Evolutionary conservation across 1,140 invertebrate species (phyloP).

Genomic region (Stratiolaelaps scimitus): DNA sequence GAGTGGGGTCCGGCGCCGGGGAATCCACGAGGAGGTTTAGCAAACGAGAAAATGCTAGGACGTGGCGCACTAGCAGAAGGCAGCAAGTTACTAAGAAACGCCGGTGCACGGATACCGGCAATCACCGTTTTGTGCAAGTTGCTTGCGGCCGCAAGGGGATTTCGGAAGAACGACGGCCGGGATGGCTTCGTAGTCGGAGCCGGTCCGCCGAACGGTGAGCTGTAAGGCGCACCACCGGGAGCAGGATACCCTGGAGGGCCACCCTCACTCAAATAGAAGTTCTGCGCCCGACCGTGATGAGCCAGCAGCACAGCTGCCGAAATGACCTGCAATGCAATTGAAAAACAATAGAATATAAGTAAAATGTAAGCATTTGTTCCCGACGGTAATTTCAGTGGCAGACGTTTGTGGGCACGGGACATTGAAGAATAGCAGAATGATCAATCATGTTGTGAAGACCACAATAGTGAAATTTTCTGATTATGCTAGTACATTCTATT

Average conservation of each 20-base stretch:
- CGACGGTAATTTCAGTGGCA: too few species aligned
- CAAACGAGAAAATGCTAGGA: slow-evolving; percentile 24
- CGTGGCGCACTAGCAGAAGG: slow-evolving; percentile 9
- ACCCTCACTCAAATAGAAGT: neutral
- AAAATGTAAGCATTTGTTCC: too few species aligned
- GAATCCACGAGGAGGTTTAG: slow-evolving; percentile 9
- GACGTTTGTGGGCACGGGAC: too few species aligned
- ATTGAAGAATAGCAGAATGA: too few species aligned
- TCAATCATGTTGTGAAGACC: too few species aligned
- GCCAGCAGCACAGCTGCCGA: slow-evolving; percentile 16
- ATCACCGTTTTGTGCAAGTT: slow-evolving; percentile 25
- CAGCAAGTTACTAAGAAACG: slow-evolving; percentile 20
- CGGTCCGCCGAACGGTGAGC: neutral
- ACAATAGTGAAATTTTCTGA: too few species aligned
- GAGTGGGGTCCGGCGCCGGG: neutral
- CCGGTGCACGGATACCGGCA: slow-evolving; percentile 20
- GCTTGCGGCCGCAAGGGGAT: slow-evolving; percentile 15
- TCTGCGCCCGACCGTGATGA: slow-evolving; percentile 7
- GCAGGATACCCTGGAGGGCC: slow-evolving; percentile 9
- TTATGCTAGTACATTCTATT: too few species aligned
- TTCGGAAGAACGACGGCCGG: slow-evolving; percentile 25
- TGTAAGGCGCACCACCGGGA: neutral
- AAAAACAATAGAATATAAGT: neutral
- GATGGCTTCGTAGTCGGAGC: neutral
- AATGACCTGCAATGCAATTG: slow-evolving; percentile 22